Conservation (phyloP, 1,140 invertebrate genomes). For the Trachymyrmex cornetzi region DNA sequence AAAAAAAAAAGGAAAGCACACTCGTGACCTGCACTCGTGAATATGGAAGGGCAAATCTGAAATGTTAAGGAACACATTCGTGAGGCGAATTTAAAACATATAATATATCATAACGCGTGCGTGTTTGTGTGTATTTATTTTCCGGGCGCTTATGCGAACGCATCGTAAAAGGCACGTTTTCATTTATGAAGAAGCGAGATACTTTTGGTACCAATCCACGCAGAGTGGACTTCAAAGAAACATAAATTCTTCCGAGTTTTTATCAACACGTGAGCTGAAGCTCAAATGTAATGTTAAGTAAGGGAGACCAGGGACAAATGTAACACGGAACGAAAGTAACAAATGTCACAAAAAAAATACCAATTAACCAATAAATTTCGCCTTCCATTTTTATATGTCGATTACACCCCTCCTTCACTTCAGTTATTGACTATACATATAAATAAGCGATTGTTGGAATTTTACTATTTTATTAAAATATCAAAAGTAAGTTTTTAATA, state of each 20-base stretch:
- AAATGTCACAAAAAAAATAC: too few relatives aligned
- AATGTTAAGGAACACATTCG: slow-evolving; percentile 49
- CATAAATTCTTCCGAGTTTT: slow-evolving; percentile 31
- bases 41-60: slow-evolving; percentile 44
- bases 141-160: slow-evolving; percentile 26
- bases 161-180: slow-evolving; percentile 17
- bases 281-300: slow-evolving; percentile 19
- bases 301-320: too few relatives aligned
- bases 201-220: background rate
- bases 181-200: slow-evolving; percentile 30
- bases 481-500: too few relatives aligned
- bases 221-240: slow-evolving; percentile 27
- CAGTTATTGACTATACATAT: too few relatives aligned
- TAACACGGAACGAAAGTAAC: too few relatives aligned
- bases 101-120: slow-evolving; percentile 29
- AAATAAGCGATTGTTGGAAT: too few relatives aligned
- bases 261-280: slow-evolving; percentile 15
- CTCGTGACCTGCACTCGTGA: slow-evolving; percentile 38
- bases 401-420: too few relatives aligned
- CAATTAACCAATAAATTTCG: too few relatives aligned
- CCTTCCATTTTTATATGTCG: too few relatives aligned
- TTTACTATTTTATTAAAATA: too few relatives aligned
- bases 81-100: slow-evolving; percentile 25
- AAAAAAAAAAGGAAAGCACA: background rate
- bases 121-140: slow-evolving; percentile 24